Percentiles rank a stretch among this genome's conserved stretches.
Conservation (phyloP, 2,113 vertebrate genomes). For the Proteles cristata region DNA sequence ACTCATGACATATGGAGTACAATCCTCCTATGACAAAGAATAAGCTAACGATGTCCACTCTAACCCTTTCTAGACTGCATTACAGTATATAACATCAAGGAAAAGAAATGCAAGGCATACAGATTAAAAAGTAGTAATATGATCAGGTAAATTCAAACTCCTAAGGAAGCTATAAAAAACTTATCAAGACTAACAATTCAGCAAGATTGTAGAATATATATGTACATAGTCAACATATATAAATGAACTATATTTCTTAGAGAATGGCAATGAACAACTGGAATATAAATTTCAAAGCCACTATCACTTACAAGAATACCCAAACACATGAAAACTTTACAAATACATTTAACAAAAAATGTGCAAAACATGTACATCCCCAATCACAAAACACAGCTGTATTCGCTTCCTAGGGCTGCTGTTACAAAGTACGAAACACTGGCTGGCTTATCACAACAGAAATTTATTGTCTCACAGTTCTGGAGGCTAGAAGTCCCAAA, state of each 20-base stretch:
- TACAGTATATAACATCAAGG: not conserved
- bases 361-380: not conserved
- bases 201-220: not conserved
- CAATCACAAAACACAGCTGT: not conserved
- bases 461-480: not conserved
- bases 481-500: not conserved
- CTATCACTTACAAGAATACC: not conserved
- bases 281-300: not conserved
- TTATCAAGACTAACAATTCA: not conserved
- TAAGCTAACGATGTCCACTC: not conserved
- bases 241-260: not conserved
- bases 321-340: not conserved
- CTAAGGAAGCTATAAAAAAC: not conserved
- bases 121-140: not conserved
- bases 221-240: not conserved
- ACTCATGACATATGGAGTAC: not conserved
- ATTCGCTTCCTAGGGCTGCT: not conserved
- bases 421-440: not conserved
- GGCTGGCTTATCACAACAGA: not conserved
- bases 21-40: not conserved
- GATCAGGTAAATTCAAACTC: not conserved
- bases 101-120: not conserved
- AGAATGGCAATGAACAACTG: not conserved
- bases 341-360: not conserved
- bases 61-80: not conserved